A percentile compares a stretch with the other conserved stretches of the same genome.
Evolutionary conservation across 2,888 invertebrate genomes (phyloP).

Genomic region (Dioctria rufipes): DNA sequence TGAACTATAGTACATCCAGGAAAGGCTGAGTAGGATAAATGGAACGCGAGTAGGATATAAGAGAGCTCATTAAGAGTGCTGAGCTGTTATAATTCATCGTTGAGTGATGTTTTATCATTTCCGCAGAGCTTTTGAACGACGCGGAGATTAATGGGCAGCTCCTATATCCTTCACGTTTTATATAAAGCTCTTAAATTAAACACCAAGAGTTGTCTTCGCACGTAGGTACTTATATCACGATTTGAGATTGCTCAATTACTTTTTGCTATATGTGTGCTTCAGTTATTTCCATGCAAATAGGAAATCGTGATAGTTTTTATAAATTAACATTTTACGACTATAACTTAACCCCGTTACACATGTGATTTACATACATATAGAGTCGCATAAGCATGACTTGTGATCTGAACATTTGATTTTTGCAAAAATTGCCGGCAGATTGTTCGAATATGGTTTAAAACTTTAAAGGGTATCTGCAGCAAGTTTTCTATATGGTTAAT

Average conservation of each 20-base stretch:
- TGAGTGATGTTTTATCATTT: slow-evolving; percentile 41
- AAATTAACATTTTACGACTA: no score
- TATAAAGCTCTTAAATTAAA: slow-evolving; percentile 38
- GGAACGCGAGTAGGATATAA: slow-evolving; percentile 28
- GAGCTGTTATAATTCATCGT: slow-evolving; percentile 36
- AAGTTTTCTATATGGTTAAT: no score
- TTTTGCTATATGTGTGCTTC: not conserved
- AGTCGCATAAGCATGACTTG: no score
- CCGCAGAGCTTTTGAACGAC: slow-evolving; percentile 6
- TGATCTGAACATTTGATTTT: no score
- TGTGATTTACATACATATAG: no score
- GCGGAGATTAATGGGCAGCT: slow-evolving; percentile 13
- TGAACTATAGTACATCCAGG: not conserved
- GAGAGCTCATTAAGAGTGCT: slow-evolving; percentile 37
- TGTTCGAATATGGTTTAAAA: no score
- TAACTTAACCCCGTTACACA: no score
- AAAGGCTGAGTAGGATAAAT: slow-evolving; percentile 37
- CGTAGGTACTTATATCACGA: not conserved
- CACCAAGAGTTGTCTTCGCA: slow-evolving; percentile 3
- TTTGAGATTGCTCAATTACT: slow-evolving; percentile 15
- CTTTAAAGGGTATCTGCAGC: no score
- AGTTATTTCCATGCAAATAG: not conserved
- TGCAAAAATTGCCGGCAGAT: no score
- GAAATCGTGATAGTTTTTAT: not conserved
- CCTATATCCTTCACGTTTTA: slow-evolving; percentile 7